Evolutionary conservation across 2,888 invertebrate genomes (phyloP).

Genomic region (Philonicus albiceps): DNA sequence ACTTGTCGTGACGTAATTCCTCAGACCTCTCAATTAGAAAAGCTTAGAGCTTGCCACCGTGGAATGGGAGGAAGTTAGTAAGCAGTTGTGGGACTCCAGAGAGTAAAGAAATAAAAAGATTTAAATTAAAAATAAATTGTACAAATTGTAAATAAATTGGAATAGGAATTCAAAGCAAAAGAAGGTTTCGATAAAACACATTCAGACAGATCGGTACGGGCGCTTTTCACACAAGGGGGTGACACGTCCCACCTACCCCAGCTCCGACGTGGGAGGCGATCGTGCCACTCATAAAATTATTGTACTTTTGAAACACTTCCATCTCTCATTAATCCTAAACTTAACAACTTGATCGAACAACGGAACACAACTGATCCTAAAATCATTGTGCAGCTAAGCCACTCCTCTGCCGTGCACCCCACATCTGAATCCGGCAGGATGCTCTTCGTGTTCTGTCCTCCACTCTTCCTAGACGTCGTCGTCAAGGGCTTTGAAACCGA

Average conservation of each 20-base stretch:
- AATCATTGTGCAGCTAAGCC: not conserved
- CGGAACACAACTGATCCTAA: slow-evolving; percentile 18
- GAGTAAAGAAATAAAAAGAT: slow-evolving; percentile 10
- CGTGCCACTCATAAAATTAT: slow-evolving; percentile 16
- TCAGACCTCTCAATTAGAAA: not conserved
- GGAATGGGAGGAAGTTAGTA: slow-evolving; percentile 5
- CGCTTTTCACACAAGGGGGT: slow-evolving; percentile 44
- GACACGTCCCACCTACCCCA: not conserved
- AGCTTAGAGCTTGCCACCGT: not conserved
- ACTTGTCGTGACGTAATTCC: not conserved
- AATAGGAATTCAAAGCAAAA: slow-evolving; percentile 28
- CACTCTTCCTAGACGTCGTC: not conserved
- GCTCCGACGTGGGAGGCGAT: not conserved
- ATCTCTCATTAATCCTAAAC: slow-evolving; percentile 17
- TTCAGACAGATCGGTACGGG: slow-evolving; percentile 53
- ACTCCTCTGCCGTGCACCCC: not conserved
- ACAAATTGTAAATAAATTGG: not conserved
- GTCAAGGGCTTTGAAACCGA: not conserved
- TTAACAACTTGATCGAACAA: slow-evolving; percentile 38
- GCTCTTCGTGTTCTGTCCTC: not conserved
- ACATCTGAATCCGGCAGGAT: not conserved
- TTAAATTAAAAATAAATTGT: not conserved
- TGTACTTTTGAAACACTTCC: slow-evolving; percentile 32
- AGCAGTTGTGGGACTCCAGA: not conserved
- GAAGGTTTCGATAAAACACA: slow-evolving; percentile 44